Evolutionary conservation across 2,888 invertebrate genomes (phyloP).

Genomic region (Plebejus melissa): DNA sequence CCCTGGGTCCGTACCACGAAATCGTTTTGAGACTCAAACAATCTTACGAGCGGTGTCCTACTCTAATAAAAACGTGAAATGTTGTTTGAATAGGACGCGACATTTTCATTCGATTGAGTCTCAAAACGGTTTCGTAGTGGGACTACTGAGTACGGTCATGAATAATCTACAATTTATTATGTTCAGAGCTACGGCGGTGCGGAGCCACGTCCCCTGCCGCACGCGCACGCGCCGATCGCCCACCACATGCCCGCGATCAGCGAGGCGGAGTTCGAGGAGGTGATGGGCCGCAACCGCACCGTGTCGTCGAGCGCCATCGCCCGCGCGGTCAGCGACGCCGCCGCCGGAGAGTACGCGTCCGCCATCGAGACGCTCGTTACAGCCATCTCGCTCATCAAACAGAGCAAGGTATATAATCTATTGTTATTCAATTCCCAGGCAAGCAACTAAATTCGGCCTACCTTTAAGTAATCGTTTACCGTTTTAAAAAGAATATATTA

Average conservation of each 20-base stretch:
- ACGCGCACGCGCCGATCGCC: conserved; percentile 49
- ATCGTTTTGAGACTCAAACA: too few relatives aligned
- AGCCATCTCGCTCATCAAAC: conserved; percentile 98
- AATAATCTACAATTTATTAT: neutral
- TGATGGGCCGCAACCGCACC: conserved; percentile 97
- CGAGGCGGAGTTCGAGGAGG: conserved; percentile 98
- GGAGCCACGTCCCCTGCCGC: conserved; percentile 46
- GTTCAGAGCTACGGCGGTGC: conserved; percentile 50
- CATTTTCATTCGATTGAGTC: too few relatives aligned
- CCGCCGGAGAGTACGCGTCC: conserved; percentile 97
- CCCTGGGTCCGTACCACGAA: too few relatives aligned
- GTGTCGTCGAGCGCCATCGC: conserved; percentile 98
- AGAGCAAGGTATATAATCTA: conserved; percentile 85
- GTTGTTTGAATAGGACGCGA: too few relatives aligned
- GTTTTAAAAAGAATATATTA: too few relatives aligned
- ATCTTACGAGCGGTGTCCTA: too few relatives aligned
- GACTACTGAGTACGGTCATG: too few relatives aligned
- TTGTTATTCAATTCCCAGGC: too few relatives aligned
- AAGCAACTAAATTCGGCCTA: too few relatives aligned
- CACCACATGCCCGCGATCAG: conserved; percentile 74
- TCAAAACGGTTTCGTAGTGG: too few relatives aligned
- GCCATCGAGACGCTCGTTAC: conserved; percentile 99
- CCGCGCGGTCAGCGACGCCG: conserved; percentile 97
- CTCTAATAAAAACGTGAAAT: too few relatives aligned
- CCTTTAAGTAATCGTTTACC: too few relatives aligned